Conservation (phyloP, 64 coral and sea anemone genomes). For the Montipora sp. region DNA sequence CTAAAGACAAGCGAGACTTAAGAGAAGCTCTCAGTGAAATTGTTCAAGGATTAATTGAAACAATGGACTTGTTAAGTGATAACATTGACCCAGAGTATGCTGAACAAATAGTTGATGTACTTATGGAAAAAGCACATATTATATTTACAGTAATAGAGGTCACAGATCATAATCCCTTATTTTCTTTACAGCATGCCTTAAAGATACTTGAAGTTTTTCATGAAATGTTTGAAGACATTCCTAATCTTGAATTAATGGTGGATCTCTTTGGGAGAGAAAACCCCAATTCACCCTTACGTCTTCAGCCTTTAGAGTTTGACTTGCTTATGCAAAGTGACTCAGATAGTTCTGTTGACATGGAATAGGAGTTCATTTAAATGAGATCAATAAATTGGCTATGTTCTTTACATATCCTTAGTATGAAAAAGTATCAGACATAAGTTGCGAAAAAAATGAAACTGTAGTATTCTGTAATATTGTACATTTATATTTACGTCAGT, state of each 20-base stretch:
- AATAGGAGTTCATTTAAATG: slow-evolving; percentile 42
- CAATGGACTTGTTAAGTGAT: slow-evolving; percentile 44
- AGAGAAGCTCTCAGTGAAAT: slow-evolving; percentile 48
- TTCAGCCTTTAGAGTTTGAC: too few relatives aligned
- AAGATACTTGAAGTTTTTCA: slow-evolving; percentile 57
- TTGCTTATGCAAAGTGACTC: too few relatives aligned
- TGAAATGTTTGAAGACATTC: slow-evolving; percentile 49
- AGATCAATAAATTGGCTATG: too few relatives aligned
- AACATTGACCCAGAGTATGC: slow-evolving; percentile 13
- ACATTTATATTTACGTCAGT: too few relatives aligned
- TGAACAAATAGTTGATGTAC: neutral
- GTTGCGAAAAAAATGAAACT: too few relatives aligned
- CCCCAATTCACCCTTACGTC: neutral
- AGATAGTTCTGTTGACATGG: neutral
- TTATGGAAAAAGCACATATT: slow-evolving; percentile 31
- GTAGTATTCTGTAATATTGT: too few relatives aligned
- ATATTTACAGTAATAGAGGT: slow-evolving; percentile 51
- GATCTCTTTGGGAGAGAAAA: slow-evolving; percentile 25
- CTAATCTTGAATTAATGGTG: slow-evolving; percentile 47
- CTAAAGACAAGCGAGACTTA: slow-evolving; percentile 42
- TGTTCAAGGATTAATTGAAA: slow-evolving; percentile 22
- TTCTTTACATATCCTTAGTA: neutral
- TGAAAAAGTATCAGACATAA: too few relatives aligned
- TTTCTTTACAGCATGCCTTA: slow-evolving; percentile 55
- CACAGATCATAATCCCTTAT: slow-evolving; percentile 24